Conservation (phyloP, 2,888 invertebrate species). For the Cataglyphis livida region DNA sequence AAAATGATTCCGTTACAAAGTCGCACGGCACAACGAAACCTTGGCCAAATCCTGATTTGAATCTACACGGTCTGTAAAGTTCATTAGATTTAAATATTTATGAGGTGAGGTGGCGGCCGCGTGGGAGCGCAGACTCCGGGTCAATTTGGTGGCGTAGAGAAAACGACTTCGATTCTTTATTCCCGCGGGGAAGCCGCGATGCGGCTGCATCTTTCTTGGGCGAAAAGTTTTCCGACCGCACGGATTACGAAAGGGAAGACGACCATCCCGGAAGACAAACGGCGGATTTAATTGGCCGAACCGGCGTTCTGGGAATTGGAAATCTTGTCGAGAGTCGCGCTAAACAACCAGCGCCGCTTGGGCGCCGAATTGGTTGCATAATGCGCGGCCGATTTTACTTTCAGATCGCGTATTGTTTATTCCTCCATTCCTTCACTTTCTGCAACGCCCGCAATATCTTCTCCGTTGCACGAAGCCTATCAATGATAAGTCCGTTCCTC, state of each 20-base stretch:
- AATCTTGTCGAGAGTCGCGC: conserved; percentile 32
- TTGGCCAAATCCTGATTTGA: conserved; percentile 74
- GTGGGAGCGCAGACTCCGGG: conserved; percentile 68
- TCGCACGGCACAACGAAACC: conserved; percentile 11
- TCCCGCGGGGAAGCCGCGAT: conserved; percentile 59
- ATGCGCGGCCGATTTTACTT: conserved; percentile 48
- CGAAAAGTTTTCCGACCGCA: conserved; percentile 53
- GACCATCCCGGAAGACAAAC: conserved; percentile 65
- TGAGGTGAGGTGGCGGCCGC: conserved; percentile 67
- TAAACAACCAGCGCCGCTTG: conserved; percentile 30
- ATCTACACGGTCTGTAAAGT: conserved; percentile 79
- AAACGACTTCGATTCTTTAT: conserved; percentile 77
- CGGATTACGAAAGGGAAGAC: conserved; percentile 45
- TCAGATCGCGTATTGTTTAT: conserved; percentile 42
- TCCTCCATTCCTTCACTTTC: neutral
- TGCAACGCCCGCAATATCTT: conserved; percentile 5
- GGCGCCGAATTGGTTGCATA: conserved; percentile 26
- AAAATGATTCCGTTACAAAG: conserved; percentile 8
- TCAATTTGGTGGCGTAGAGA: conserved; percentile 78
- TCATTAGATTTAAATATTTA: conserved; percentile 83
- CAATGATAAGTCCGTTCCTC: neutral
- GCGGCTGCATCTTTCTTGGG: conserved; percentile 29
- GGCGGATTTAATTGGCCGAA: conserved; percentile 71
- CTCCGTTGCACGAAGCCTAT: neutral
- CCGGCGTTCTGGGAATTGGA: conserved; percentile 47